Base-by-base conservation (phyloP, 2,797 vertebrate genomes). In the Myiothlypis coronata region DNA sequence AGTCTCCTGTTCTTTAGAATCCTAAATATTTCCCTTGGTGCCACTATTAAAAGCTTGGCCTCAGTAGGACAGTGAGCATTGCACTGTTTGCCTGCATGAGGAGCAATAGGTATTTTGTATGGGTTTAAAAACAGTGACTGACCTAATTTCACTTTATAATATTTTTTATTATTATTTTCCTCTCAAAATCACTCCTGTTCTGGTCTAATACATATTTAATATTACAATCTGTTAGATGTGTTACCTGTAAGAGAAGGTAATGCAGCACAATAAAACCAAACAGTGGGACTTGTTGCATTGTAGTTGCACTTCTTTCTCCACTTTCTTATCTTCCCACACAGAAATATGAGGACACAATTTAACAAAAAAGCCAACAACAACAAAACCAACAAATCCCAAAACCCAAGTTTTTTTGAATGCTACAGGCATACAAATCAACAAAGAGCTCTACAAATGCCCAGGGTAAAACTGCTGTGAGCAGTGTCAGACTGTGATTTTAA, bases 401-500 rank as follows among this genome's bases (percentile, higher is more conserved):
- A 1, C 64, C 56, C 82, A 95, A 57, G 65, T 50, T 87, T 93
- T 92, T 63, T 88, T 81, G 79, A 96, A 93, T 68, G 69, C 70
- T 83, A 87, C 53, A 71, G 65, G 77, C 57, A 94, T 55, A 76
- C 49, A 96, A 94, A 97, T 89, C 67, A 95, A 96, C 75, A 91
- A 93, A 90, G 41, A 75, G 32, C 63, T 92, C 64, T 63, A 72
- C 44, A 94, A 97, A 93, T 37, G 88, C 63, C 78, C 93, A 78
- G 78, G 71, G 91, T 80, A 32, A 96, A 95, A 57, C 26, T 32
- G 10, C 90, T 91, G 86, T 96, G 94, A 97, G 79, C 93, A 77
- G 59, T 90, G 87, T 75, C 88, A 94, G 74, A 76, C 57, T 50
- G 91, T 87, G 96, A 96, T 96, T 96, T 83, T 79, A 89, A 96